phyloP scores from a whole-genome alignment of 1,140 invertebrate species.

The Euwallacea similis region DNA sequence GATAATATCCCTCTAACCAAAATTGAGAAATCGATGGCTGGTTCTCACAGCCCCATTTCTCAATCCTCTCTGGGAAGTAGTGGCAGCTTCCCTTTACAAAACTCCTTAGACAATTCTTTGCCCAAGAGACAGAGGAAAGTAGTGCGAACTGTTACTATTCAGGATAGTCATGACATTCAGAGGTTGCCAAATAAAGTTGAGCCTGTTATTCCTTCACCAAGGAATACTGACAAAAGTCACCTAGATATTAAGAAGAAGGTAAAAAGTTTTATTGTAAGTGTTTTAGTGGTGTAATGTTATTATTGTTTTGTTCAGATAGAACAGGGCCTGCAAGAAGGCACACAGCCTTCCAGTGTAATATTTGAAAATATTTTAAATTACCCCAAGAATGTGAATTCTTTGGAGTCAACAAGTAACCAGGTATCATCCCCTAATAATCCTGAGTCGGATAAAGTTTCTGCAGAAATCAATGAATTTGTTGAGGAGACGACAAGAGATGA shows the following conservation, averaged over 20 bases:
- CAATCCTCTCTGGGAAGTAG: slow-evolving; percentile 25
- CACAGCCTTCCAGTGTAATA: slow-evolving; percentile 59
- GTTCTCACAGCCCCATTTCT: slow-evolving; percentile 46
- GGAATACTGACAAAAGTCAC: slow-evolving; percentile 51
- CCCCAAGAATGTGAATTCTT: slow-evolving; percentile 13
- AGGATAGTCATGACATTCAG: slow-evolving; percentile 41
- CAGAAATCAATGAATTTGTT: too few relatives aligned
- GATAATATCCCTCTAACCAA: slow-evolving; percentile 59
- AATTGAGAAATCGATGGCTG: slow-evolving; percentile 56
- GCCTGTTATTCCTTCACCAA: slow-evolving; percentile 17
- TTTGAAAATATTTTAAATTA: slow-evolving; percentile 61
- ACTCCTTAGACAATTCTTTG: slow-evolving; percentile 15
- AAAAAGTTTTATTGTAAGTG: slow-evolving; percentile 48
- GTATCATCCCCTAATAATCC: too few relatives aligned
- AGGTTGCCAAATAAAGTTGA: slow-evolving; percentile 14
- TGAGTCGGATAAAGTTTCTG: too few relatives aligned
- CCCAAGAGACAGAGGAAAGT: slow-evolving; percentile 35
- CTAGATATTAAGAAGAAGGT: slow-evolving; percentile 61
- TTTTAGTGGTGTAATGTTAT: not conserved
- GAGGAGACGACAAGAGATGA: too few relatives aligned
- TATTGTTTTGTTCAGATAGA: slow-evolving; percentile 55
- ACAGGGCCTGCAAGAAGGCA: slow-evolving; percentile 59
- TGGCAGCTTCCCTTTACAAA: slow-evolving; percentile 11
- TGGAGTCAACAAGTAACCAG: not conserved
- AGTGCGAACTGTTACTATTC: slow-evolving; percentile 50